Evolutionary conservation across 1,140 invertebrate genomes (phyloP), one percentile per base, ranked within the genome.

Genomic region (Pseudomyrmex flavicornis): DNA sequence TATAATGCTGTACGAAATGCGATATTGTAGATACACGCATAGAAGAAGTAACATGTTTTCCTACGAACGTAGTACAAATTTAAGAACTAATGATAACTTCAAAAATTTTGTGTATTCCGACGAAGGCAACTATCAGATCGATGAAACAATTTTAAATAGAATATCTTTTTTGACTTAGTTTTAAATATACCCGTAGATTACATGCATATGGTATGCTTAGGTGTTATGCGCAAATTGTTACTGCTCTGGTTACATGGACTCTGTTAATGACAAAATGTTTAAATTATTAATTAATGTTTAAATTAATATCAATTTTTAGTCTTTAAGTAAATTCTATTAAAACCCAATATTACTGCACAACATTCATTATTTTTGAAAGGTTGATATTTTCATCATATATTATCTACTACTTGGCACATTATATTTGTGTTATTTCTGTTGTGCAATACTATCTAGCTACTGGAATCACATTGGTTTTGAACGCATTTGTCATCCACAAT

Each of bases 131-230:
- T 70, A 79, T 66, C 56, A 70, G 58, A 8, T 13, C 17, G 52
- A 20, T 54, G 46, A 66, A 70, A 74, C 84, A 54, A 82, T 80
- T 79, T 61, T 88, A 56, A 73, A 50, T 13, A 61, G 79, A 59
- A 70, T 88, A 17, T 65, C 82, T 59, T 72, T 52, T 76, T 90
- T 61, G 83, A 79, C 17, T 54, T 87, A 48, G 73, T 91, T 12
- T 59, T 82, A 46, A 61, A 56, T 56, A 15, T 56, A 56, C 52
- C 52, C 13, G 4, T 56, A 15, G 52, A 56, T 15, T 56, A 56
- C 15, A 56, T 56, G 52, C 52, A 56, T 56, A 56, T 50, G 48
- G 48, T 50, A 50, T 56, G 52, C 52, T 56, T 56, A 56, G 15
- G 52, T 56, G 52, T 56, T 56, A 56, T 56, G 52, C 52, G 52